These are phyloP conservation scores for Daktulosphaira vitifoliae DNA, from an alignment of 1,140 invertebrate species.

Conservation along the genomic window DNA sequence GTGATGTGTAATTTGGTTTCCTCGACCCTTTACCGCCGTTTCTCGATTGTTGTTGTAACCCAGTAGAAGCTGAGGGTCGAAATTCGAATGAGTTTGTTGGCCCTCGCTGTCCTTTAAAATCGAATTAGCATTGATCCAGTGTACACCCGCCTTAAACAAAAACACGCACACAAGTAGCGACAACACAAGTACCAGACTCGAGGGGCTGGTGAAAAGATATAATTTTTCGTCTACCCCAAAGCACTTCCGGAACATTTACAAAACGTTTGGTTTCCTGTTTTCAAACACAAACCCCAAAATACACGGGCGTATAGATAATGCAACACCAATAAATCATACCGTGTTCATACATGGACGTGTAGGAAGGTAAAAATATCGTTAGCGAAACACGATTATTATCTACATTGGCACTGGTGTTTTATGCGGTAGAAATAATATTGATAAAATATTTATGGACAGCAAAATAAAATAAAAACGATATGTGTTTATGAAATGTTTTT, in stretches of 20 bases:
- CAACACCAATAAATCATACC: constrained; percentile 25
- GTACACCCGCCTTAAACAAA: background rate
- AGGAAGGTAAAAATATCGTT: too few relatives aligned
- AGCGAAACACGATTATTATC: too few relatives aligned
- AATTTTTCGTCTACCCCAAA: constrained; percentile 18
- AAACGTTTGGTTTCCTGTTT: constrained; percentile 22
- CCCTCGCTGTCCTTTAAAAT: constrained; percentile 33
- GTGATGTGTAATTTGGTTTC: constrained; percentile 18
- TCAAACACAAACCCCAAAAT: constrained; percentile 10
- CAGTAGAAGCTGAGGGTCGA: background rate
- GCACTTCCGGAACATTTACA: constrained; percentile 17
- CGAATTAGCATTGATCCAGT: constrained; percentile 35
- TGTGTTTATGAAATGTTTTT: too few relatives aligned
- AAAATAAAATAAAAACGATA: too few relatives aligned
- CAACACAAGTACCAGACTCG: constrained; percentile 5
- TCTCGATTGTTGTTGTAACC: background rate
- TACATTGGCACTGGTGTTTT: too few relatives aligned
- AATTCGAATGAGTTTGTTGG: constrained; percentile 31
- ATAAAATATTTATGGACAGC: too few relatives aligned
- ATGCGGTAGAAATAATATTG: too few relatives aligned
- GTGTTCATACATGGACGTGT: background rate
- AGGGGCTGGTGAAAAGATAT: constrained; percentile 15
- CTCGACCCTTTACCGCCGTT: background rate
- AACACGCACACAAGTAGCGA: background rate
- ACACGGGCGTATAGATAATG: background rate